Evolutionary conservation across 92 coral and sea anemone species (phyloP), one percentile per base, ranked within the genome.

Genomic region (Palythoa grandis): DNA sequence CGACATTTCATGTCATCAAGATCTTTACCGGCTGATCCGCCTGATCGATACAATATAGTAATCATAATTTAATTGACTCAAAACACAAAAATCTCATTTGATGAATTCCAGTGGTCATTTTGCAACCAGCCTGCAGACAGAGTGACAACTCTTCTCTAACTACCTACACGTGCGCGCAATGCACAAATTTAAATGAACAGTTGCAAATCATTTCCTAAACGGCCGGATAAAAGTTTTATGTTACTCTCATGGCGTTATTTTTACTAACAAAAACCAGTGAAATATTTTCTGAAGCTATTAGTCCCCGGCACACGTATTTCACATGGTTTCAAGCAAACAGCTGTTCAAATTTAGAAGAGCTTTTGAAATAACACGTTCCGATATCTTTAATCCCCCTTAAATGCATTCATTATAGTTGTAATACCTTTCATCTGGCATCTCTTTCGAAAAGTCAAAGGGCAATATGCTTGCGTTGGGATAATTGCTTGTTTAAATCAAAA

Each of bases 21-120:
- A 48, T 52, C 72, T 75, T 70, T 85, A 48, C 69, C 47, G 57
- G 75, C 85, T 39, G 95, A 89, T 92, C 97, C 97, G 95, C 93
- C 93, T 87, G 56, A 20, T 76, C 90, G 95, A 93, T 93, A 69
- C 47, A 91, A 93, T 89, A 89, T 88, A 88, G 87, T 88, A 92
- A 92, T 93, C 86, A 89, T 86, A 84, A 66, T 85, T 78, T 86
- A 91, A 93, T 91, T 89, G 95, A 90, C 87, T 79, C 73, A 61
- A 54, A 82, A 83, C 71, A 76, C 86, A 84, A 85, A 86, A 72
- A 88, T 80, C 85, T 58, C 74, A 17, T 74, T 66, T 65, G 74
- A 65, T 67, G 85, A 80, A 80, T 80, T 80, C 85, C 85, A 80
- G 85, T 4, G 73, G 74, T 80, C 74, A 80, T 20, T 35, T 80